These are phyloP conservation scores for Colaptes auratus DNA, from an alignment of 2,113 vertebrate genomes.

Conservation along the genomic window DNA sequence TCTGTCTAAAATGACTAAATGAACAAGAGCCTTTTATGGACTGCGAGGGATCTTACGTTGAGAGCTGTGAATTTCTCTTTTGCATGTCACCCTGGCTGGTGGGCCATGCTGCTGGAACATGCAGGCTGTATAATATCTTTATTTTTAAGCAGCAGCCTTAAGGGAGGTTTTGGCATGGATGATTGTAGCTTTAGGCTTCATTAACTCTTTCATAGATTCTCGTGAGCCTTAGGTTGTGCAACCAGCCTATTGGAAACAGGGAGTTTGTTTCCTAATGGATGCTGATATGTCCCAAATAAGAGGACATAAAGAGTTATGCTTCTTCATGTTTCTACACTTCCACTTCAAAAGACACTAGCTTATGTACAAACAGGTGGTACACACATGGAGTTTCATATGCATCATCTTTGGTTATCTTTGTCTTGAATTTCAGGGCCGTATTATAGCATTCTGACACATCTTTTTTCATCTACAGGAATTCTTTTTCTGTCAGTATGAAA, in stretches of 20 bases:
- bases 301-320: not conserved
- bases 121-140: not conserved
- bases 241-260: not conserved
- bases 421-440: not conserved
- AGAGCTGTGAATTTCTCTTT: not conserved
- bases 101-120: not conserved
- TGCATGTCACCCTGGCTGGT: not conserved
- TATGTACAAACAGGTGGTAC: not conserved
- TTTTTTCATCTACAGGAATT: not conserved
- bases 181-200: not conserved
- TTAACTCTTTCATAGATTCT: not conserved
- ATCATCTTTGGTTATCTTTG: not conserved
- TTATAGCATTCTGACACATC: not conserved
- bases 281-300: not conserved
- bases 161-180: not conserved
- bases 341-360: not conserved
- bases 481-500: not conserved
- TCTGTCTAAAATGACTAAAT: not conserved
- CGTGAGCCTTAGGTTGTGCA: not conserved
- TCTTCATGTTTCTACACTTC: not conserved
- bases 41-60: not conserved
- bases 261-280: not conserved
- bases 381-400: not conserved
- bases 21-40: not conserved
- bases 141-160: not conserved